A percentile compares a stretch with the other conserved stretches of the same genome.
Conservation (phyloP, 1,140 invertebrate species). For the Drosophila sp. region DNA sequence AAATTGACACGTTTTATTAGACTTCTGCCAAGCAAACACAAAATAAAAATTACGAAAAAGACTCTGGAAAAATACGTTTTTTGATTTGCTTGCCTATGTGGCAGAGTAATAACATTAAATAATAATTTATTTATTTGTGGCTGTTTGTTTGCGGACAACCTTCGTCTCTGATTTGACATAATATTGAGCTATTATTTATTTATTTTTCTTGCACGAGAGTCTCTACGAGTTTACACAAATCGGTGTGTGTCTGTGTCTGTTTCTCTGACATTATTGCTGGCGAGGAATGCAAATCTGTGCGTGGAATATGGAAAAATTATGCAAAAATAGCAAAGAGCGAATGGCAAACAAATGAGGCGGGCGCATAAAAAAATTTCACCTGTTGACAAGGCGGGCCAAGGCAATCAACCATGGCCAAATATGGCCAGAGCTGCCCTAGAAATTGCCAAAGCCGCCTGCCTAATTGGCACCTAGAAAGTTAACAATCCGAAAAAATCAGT, state of each 20-base stretch:
- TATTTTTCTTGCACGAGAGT: constrained; percentile 25
- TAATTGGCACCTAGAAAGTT: constrained; percentile 56
- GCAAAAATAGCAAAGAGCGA: constrained; percentile 46
- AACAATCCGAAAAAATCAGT: constrained; percentile 20
- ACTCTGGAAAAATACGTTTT: constrained; percentile 23
- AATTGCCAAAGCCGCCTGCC: constrained; percentile 51
- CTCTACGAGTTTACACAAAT: constrained; percentile 1
- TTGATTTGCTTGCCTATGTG: constrained; percentile 29
- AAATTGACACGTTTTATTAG: constrained; percentile 20
- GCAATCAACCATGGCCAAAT: constrained; percentile 61
- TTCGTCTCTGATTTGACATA: constrained; percentile 65
- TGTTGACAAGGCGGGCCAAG: constrained; percentile 66
- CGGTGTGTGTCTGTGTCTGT: neutral
- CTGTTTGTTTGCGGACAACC: constrained; percentile 58
- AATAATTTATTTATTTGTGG: constrained; percentile 41
- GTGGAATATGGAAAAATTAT: constrained; percentile 67
- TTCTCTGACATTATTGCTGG: constrained; percentile 25
- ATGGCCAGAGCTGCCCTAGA: constrained; percentile 68
- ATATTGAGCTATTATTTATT: constrained; percentile 69
- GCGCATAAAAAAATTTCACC: constrained; percentile 68
- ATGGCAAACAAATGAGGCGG: constrained; percentile 63
- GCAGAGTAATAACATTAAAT: constrained; percentile 65
- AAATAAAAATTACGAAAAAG: constrained; percentile 2
- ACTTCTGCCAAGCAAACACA: neutral
- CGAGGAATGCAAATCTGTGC: constrained; percentile 66